Conservation (phyloP, 2,113 vertebrate genomes). For the Hippocampus barbouri region DNA sequence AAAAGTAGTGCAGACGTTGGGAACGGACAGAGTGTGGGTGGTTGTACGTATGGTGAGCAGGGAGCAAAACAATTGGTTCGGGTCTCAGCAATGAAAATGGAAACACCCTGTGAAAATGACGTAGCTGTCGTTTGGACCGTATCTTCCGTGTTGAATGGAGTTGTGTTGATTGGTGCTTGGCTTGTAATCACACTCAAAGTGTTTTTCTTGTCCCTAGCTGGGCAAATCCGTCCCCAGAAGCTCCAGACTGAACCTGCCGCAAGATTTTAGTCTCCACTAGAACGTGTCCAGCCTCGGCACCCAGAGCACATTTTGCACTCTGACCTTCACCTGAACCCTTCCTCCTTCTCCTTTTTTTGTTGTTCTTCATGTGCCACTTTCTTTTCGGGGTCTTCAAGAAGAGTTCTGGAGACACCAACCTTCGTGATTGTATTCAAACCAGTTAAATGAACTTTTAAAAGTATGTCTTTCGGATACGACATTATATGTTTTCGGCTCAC, state of each 20-base stretch:
- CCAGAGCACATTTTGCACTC: background rate
- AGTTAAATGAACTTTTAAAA: background rate
- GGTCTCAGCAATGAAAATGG: too few species aligned
- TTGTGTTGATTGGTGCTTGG: background rate
- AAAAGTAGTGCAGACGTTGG: too few species aligned
- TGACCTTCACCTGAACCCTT: background rate
- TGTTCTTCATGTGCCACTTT: background rate
- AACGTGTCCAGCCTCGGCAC: constrained; percentile 20
- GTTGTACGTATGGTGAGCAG: too few species aligned
- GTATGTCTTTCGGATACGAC: too few species aligned
- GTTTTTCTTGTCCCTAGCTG: constrained; percentile 37
- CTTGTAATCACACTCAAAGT: background rate
- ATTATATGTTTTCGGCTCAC: too few species aligned
- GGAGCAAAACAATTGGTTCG: too few species aligned
- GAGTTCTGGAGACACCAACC: background rate
- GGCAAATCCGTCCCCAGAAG: constrained; percentile 51
- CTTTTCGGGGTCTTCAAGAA: background rate
- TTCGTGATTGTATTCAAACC: background rate
- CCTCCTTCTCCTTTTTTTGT: background rate
- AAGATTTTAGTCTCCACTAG: constrained; percentile 54
- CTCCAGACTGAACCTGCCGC: constrained; percentile 44
- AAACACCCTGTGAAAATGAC: too few species aligned
- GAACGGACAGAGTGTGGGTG: background rate
- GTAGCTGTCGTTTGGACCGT: too few species aligned
- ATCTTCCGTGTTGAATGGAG: background rate